These are phyloP conservation scores for Agriotes lineatus DNA, from an alignment of 2,888 invertebrate genomes.

Conservation along the genomic window DNA sequence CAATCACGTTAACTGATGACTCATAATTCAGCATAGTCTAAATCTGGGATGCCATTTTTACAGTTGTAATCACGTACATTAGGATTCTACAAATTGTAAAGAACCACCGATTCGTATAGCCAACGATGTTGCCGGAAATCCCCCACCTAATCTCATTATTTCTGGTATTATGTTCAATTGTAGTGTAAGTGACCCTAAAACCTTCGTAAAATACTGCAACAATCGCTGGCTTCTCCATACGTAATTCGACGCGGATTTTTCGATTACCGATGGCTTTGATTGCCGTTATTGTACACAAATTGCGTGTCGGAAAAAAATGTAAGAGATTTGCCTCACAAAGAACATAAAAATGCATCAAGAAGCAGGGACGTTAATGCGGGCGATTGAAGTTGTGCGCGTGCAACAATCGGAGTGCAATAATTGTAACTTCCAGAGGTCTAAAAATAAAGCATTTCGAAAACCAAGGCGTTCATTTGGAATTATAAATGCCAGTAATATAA, in stretches of 20 bases:
- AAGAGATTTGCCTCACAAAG: neutral
- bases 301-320: neutral
- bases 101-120: constrained; percentile 28
- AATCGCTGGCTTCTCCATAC: neutral
- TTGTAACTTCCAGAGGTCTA: constrained; percentile 29
- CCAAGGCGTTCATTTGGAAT: neutral
- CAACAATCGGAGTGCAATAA: constrained; percentile 28
- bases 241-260: neutral
- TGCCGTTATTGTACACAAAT: too few relatives aligned
- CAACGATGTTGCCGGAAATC: constrained; percentile 40
- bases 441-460: constrained; percentile 32
- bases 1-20: too few relatives aligned
- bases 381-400: constrained; percentile 17
- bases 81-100: constrained; percentile 26
- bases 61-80: too few relatives aligned
- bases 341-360: constrained; percentile 21
- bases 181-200: constrained; percentile 34
- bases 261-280: neutral
- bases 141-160: constrained; percentile 31
- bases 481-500: neutral
- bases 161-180: constrained; percentile 22
- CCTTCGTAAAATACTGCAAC: constrained; percentile 7
- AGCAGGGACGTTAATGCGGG: constrained; percentile 25
- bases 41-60: too few relatives aligned
- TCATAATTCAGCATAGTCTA: too few relatives aligned